Evolutionary conservation across 2,797 vertebrate species (phyloP).

Genomic region (Australoheros facetus): DNA sequence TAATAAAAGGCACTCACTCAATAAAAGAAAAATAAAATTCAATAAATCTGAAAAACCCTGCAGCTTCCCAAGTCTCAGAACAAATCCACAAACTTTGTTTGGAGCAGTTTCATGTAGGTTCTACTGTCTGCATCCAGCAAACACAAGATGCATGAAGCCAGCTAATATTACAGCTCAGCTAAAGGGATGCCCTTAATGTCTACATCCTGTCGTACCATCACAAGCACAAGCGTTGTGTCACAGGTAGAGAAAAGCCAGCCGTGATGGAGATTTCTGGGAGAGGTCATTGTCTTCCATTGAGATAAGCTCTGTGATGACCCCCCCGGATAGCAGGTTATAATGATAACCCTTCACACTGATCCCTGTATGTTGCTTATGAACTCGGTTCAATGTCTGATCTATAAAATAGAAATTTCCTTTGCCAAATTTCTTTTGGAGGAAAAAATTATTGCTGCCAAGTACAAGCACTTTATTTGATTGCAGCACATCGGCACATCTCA

Average conservation of each 20-base stretch:
- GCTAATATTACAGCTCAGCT: too few species aligned
- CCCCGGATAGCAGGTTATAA: conserved; percentile 14
- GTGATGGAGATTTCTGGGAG: conserved; percentile 16
- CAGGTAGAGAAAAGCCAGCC: conserved; percentile 33
- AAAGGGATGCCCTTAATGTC: too few species aligned
- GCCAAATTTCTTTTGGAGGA: not conserved
- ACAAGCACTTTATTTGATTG: not conserved
- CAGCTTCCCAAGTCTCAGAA: too few species aligned
- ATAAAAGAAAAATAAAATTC: too few species aligned
- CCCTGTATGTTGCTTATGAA: not conserved
- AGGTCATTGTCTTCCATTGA: conserved; percentile 32
- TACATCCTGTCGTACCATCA: too few species aligned
- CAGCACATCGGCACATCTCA: not conserved
- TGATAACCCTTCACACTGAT: conserved; percentile 41
- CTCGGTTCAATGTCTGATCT: not conserved
- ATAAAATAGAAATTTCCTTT: not conserved
- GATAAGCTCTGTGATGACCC: conserved; percentile 52
- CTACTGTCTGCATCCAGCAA: too few species aligned
- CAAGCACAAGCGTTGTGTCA: too few species aligned
- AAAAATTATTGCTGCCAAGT: not conserved
- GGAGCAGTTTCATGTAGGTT: too few species aligned
- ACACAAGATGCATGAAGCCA: too few species aligned
- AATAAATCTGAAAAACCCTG: too few species aligned
- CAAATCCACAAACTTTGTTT: too few species aligned
- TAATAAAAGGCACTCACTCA: too few species aligned